These are phyloP conservation scores for Cryptus viduatorius DNA, from an alignment of 2,888 invertebrate genomes.

Conservation along the genomic window DNA sequence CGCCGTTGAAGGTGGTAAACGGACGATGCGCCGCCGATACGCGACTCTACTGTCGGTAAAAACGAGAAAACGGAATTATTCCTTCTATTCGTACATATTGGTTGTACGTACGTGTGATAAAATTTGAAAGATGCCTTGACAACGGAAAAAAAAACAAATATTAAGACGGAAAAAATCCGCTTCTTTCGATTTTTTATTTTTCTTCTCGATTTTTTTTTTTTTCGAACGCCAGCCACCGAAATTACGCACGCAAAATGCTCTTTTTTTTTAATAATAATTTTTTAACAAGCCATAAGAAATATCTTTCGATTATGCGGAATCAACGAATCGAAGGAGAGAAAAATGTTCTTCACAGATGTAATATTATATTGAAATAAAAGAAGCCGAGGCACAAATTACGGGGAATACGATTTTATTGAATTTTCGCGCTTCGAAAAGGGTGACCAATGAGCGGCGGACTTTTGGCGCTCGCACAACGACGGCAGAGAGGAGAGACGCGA, in stretches of 20 bases:
- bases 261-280: neutral
- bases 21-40: neutral
- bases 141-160: conserved; percentile 20
- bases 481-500: neutral
- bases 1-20: neutral
- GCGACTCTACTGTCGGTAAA: neutral
- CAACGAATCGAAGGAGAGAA: conserved; percentile 8
- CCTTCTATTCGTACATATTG: conserved; percentile 21
- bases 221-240: neutral
- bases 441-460: too few species aligned
- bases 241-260: neutral
- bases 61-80: neutral
- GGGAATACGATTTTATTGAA: too few species aligned
- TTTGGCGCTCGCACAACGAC: neutral
- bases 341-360: conserved; percentile 22
- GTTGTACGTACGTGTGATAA: conserved; percentile 48
- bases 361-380: conserved; percentile 50
- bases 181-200: neutral
- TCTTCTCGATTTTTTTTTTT: too few species aligned
- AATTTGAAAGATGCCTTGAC: conserved; percentile 52
- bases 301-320: neutral
- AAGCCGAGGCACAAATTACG: conserved; percentile 73
- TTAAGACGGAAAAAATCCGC: conserved; percentile 1
- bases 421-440: too few species aligned
- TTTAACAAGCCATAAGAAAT: neutral